Evolutionary conservation across 2,113 vertebrate genomes (phyloP).

Genomic region (Anas platyrhynchos): DNA sequence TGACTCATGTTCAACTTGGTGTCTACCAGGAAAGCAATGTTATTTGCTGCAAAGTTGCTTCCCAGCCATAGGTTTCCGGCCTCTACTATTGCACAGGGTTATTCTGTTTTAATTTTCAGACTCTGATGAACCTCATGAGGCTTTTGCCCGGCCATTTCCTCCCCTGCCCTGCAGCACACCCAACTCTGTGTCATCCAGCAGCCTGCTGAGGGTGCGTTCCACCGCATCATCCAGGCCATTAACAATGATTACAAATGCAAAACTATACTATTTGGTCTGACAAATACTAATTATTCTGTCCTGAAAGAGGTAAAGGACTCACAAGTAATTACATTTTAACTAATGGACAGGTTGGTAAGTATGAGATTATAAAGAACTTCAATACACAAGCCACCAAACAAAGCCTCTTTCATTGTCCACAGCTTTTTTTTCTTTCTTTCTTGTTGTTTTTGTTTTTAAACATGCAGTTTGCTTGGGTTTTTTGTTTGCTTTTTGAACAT

Average conservation of each 20-base stretch:
- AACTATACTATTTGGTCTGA: background rate
- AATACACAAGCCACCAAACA: background rate
- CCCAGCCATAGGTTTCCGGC: accelerated
- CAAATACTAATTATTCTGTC: background rate
- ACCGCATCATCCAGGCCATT: background rate
- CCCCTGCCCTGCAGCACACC: background rate
- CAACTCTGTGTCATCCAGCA: background rate
- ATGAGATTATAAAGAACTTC: background rate
- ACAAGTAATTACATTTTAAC: slow-evolving; percentile 10
- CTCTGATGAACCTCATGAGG: background rate
- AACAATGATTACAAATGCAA: slow-evolving; percentile 19
- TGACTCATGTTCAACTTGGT: background rate
- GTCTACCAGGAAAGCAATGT: background rate
- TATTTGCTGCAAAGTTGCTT: accelerated
- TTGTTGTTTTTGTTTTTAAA: background rate
- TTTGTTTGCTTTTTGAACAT: background rate
- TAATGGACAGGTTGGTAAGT: slow-evolving; percentile 41
- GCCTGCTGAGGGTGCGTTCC: background rate
- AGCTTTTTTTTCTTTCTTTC: no score
- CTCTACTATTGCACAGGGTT: accelerated
- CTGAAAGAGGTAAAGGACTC: slow-evolving; percentile 19
- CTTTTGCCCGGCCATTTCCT: background rate
- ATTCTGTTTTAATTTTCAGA: background rate
- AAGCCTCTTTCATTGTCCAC: background rate
- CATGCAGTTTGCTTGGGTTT: background rate